These are phyloP conservation scores for Mesocentrotus franciscanus DNA, from an alignment of 53 echinoderm and acorn worm species.

Conservation along the genomic window DNA sequence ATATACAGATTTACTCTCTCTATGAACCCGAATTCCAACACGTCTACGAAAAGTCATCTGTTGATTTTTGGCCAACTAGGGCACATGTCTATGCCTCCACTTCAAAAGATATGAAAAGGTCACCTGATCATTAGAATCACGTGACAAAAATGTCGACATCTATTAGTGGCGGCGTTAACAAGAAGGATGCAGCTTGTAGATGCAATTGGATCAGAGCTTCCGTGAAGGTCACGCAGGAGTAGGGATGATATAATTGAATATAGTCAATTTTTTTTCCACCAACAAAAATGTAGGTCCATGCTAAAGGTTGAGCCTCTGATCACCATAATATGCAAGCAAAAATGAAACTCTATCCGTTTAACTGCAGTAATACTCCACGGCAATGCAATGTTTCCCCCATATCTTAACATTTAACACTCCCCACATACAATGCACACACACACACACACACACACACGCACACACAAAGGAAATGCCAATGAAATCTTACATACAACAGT, in stretches of 20 bases:
- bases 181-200: neutral
- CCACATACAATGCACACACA: too few relatives aligned
- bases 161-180: slow-evolving; percentile 10
- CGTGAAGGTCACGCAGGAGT: neutral
- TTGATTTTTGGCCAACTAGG: slow-evolving; percentile 35
- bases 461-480: too few relatives aligned
- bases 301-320: neutral
- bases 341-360: too few relatives aligned
- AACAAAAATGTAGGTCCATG: neutral
- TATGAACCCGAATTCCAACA: slow-evolving; percentile 27
- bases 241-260: neutral
- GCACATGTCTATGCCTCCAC: neutral
- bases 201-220: neutral
- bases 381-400: too few relatives aligned
- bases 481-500: too few relatives aligned
- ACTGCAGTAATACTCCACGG: too few relatives aligned
- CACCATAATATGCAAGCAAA: neutral
- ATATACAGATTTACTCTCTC: neutral
- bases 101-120: slow-evolving; percentile 35
- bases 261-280: neutral
- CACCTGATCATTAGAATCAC: slow-evolving; percentile 51
- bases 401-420: too few relatives aligned
- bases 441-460: too few relatives aligned
- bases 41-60: neutral
- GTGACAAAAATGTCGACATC: slow-evolving; percentile 13